These are phyloP conservation scores for Agonopterix heracliana DNA, from an alignment of 2,888 invertebrate genomes.

Conservation along the genomic window DNA sequence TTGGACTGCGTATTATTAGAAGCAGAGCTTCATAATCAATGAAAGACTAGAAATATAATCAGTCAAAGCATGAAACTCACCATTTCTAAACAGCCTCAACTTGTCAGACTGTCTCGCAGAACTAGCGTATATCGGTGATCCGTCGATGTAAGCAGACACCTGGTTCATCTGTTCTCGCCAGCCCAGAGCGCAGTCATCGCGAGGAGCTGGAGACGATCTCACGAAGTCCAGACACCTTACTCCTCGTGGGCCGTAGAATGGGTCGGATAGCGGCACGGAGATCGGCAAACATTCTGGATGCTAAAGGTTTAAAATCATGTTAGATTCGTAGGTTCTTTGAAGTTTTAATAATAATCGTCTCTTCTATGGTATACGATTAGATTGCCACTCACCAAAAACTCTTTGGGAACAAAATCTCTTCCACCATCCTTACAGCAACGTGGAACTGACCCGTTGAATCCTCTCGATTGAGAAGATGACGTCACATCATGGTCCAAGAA, in stretches of 20 bases:
- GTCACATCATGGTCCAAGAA: constrained; percentile 93
- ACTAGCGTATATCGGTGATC: constrained; percentile 88
- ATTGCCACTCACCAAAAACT: constrained; percentile 75
- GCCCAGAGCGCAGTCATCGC: constrained; percentile 86
- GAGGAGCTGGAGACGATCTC: constrained; percentile 87
- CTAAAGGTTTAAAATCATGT: constrained; percentile 39
- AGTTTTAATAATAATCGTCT: neutral
- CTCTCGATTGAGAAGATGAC: constrained; percentile 84
- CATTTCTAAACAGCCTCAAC: constrained; percentile 84
- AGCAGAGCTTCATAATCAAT: too few relatives aligned
- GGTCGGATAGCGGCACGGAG: constrained; percentile 81
- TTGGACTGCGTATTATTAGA: too few relatives aligned
- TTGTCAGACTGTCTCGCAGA: constrained; percentile 83
- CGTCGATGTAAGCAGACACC: constrained; percentile 87
- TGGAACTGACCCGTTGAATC: constrained; percentile 87
- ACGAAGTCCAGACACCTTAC: constrained; percentile 89
- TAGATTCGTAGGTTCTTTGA: neutral
- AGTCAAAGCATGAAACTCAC: constrained; percentile 44
- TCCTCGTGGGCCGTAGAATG: constrained; percentile 82
- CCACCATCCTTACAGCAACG: constrained; percentile 83
- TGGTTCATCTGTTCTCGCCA: constrained; percentile 92
- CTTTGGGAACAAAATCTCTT: constrained; percentile 74
- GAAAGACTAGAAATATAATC: too few relatives aligned
- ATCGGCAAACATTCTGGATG: constrained; percentile 93
- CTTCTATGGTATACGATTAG: neutral